Base-by-base conservation (phyloP, 2,113 vertebrate species). In the Indicator indicator region DNA sequence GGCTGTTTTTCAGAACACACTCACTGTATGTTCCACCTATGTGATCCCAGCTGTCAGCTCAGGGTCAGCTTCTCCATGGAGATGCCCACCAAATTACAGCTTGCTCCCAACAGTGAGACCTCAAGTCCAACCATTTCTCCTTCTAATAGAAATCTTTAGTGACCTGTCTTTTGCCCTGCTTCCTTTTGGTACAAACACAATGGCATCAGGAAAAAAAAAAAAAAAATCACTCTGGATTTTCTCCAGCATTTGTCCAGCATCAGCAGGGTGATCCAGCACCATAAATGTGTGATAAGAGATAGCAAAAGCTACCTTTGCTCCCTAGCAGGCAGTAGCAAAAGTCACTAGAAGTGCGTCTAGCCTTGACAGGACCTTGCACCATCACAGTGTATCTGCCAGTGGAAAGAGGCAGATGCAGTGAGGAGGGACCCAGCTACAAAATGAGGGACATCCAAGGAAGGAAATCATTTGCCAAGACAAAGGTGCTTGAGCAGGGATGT, bases 11-110 rank as follows among this genome's bases (percentile, higher is more conserved):
- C 56, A 78, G 64, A 92, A 91, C 16, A 17, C 16, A 46, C 18
- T 30, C 58, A 63, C 5, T 0, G 0, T 1, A 2, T 50, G 27
- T 67, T 86, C 86, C 86, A 82, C n/a, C 33, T 62, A 5, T 16
- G 38, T 33, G 62, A 75, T 81, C 24, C 42, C 69, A 89, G 80
- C n/a, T 90, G 33, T 20, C 75, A 86, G 58, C 19, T 86, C 80
- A 54, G 26, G 48, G 44, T 11, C 59, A 89, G 60, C 24, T 46
- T 71, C 54, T 87, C 40, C 67, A 33, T 8, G 32, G 58, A 54
- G 62, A 68, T 89, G 32, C 33, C 44, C 23, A 38, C 38, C 48
- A 36, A 71, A 26, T 32, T 62, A 64, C 9, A 3, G 42, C 33
- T 88, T 71, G 13, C 12, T 70, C 32, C 23, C 33, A 70, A 40